Evolutionary conservation across 2,797 vertebrate genomes (phyloP).

Genomic region (Malacoraja senta): DNA sequence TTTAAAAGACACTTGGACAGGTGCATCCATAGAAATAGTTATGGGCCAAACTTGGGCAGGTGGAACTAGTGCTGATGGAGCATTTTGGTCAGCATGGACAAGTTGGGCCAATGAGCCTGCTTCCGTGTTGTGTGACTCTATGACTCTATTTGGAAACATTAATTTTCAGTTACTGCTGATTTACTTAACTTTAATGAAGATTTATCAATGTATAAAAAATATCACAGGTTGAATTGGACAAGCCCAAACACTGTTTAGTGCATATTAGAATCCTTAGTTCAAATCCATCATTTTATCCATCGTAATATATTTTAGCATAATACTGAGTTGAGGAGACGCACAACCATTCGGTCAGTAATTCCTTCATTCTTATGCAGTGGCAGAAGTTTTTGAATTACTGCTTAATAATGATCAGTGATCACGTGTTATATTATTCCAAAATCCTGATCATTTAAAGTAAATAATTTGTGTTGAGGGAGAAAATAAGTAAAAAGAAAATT

Average conservation of each 20-base stretch:
- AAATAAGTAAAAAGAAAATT: slow-evolving; percentile 2
- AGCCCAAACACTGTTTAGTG: background rate
- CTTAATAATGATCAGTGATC: background rate
- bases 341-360: background rate
- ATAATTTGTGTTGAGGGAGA: background rate
- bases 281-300: background rate
- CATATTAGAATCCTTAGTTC: background rate
- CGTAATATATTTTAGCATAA: background rate
- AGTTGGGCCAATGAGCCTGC: too few relatives aligned
- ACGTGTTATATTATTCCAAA: background rate
- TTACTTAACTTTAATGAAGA: too few relatives aligned
- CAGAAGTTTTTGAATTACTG: background rate
- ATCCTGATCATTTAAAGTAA: background rate
- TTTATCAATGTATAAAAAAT: too few relatives aligned
- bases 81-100: too few relatives aligned
- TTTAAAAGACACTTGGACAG: too few relatives aligned
- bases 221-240: background rate
- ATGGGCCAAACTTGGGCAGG: too few relatives aligned
- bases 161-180: background rate
- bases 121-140: too few relatives aligned
- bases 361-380: background rate
- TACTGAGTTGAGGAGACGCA: background rate
- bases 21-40: too few relatives aligned
- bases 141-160: background rate
- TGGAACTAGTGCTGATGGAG: too few relatives aligned